These are phyloP conservation scores for Rhyacophila evoluta DNA, from an alignment of 2,888 invertebrate genomes.

Conservation along the genomic window DNA sequence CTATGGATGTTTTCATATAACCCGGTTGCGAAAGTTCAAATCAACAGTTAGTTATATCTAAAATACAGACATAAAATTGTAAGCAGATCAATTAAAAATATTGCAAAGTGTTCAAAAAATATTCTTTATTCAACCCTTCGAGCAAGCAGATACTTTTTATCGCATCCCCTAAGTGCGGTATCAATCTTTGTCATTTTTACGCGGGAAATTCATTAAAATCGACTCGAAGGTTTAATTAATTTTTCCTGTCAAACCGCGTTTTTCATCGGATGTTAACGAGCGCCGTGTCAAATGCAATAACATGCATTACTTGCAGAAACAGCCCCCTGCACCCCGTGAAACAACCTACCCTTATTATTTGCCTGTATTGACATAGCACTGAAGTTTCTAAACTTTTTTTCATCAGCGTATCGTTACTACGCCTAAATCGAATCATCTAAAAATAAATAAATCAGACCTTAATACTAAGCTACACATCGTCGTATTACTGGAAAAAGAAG, in stretches of 20 bases:
- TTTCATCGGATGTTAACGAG: conserved; percentile 40
- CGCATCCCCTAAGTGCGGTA: background rate
- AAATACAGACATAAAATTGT: too few species aligned
- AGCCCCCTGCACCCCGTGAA: background rate
- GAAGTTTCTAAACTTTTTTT: background rate
- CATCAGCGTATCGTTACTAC: too few species aligned
- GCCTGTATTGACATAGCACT: background rate
- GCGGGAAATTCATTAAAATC: conserved; percentile 39
- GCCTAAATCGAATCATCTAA: too few species aligned
- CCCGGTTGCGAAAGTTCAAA: too few species aligned
- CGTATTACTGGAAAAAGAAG: too few species aligned
- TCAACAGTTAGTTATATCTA: too few species aligned
- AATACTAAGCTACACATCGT: too few species aligned
- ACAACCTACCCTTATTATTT: conserved; percentile 4
- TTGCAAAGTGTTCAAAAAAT: too few species aligned
- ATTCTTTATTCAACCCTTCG: background rate
- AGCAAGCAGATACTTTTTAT: background rate
- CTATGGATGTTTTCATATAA: too few species aligned
- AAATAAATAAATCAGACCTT: too few species aligned
- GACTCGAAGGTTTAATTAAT: conserved; percentile 39
- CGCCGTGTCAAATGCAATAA: conserved; percentile 50
- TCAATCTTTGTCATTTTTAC: conserved; percentile 10
- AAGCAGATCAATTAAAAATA: too few species aligned
- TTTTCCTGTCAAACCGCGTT: conserved; percentile 39
- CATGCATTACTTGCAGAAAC: conserved; percentile 52